Conservation (phyloP, 1,140 invertebrate species). For the Apocrypta bakeri region DNA sequence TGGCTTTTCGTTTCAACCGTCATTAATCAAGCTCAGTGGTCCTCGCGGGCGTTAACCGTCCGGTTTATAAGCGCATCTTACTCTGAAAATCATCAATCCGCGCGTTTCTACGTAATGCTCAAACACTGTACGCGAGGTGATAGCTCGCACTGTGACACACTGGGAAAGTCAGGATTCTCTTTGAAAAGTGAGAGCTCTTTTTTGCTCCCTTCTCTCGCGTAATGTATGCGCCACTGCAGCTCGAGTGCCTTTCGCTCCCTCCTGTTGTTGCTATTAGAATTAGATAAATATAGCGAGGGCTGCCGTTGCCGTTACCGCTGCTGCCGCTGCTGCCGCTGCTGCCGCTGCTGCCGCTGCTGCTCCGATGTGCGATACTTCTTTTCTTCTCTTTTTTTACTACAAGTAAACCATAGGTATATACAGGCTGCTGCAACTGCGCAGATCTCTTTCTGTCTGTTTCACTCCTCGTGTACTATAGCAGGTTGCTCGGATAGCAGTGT, state of each 20-base stretch:
- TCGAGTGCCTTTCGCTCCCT: conserved; percentile 40
- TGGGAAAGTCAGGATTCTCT: conserved; percentile 58
- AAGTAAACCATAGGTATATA: too few relatives aligned
- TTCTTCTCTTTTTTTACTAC: conserved; percentile 19
- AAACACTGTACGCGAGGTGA: not conserved
- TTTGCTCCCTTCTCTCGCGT: not conserved
- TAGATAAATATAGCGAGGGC: conserved; percentile 60
- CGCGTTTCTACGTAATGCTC: not conserved
- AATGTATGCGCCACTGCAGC: conserved; percentile 24
- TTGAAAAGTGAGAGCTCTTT: not conserved
- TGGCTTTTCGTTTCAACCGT: not conserved
- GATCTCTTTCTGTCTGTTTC: not conserved
- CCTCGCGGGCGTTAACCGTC: conserved; percentile 36
- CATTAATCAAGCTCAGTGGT: conserved; percentile 40
- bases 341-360: too few relatives aligned
- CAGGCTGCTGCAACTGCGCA: not conserved
- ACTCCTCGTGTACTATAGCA: conserved; percentile 3
- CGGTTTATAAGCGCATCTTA: conserved; percentile 7
- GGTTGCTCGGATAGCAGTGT: conserved; percentile 1
- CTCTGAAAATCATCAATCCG: conserved; percentile 17
- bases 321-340: too few relatives aligned
- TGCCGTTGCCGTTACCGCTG: not conserved
- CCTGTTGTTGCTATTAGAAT: conserved; percentile 56
- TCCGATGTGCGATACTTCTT: not conserved
- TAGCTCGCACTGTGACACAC: conserved; percentile 58